A percentile compares a stretch with the other conserved stretches of the same genome.
phyloP scores from a whole-genome alignment of 2,888 invertebrate species.

The Tenthredo notha region DNA sequence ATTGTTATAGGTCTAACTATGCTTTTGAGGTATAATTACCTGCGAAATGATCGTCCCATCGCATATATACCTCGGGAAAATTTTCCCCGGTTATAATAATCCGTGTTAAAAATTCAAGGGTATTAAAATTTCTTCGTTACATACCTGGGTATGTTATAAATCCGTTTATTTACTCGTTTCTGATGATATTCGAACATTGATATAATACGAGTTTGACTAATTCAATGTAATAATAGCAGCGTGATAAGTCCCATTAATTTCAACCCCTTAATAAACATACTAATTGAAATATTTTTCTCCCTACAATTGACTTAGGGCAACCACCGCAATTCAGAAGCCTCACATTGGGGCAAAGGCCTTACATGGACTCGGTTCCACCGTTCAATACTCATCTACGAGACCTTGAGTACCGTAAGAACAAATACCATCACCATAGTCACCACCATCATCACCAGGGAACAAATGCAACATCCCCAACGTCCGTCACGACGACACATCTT shows the following conservation, averaged over 20 bases:
- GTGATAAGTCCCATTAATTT: background rate
- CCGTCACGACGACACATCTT: slow-evolving; percentile 49
- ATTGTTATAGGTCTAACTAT: slow-evolving; percentile 25
- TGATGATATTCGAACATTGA: too few relatives aligned
- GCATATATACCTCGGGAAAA: background rate
- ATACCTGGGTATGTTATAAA: too few relatives aligned
- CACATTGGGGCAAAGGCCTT: slow-evolving; percentile 87
- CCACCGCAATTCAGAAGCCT: slow-evolving; percentile 87
- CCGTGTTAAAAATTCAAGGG: background rate
- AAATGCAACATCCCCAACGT: slow-evolving; percentile 34
- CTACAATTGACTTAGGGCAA: slow-evolving; percentile 72
- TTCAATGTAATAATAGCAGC: background rate
- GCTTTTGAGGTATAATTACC: slow-evolving; percentile 31
- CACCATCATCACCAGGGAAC: slow-evolving; percentile 68
- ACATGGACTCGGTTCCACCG: slow-evolving; percentile 81
- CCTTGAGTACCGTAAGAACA: slow-evolving; percentile 84
- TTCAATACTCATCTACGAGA: slow-evolving; percentile 85
- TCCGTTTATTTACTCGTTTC: too few relatives aligned
- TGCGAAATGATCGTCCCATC: background rate
- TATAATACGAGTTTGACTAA: too few relatives aligned
- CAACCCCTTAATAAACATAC: background rate
- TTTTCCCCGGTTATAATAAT: background rate
- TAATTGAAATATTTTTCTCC: slow-evolving; percentile 34
- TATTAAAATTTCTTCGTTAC: background rate
- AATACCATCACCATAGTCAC: slow-evolving; percentile 78